phyloP scores from a whole-genome alignment of 2,113 vertebrate genomes.

The Danio rerio region GRCz12tu NC_133184.1:25560001-25560500 shows the following conservation, averaged over 20 bases:
- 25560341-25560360: too few relatives aligned
- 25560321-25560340: too few relatives aligned
- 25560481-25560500: neutral
- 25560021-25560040: constrained; percentile 65
- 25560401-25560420: neutral
- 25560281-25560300: neutral
- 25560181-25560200: constrained; percentile 77
- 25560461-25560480: neutral
- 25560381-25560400: neutral
- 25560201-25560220: constrained; percentile 71
- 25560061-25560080: constrained; percentile 50
- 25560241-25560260: constrained; percentile 59
- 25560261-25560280: constrained; percentile 17
- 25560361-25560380: too few relatives aligned
- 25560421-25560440: neutral
- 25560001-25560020: constrained; percentile 66
- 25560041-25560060: constrained; percentile 60
- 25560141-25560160: constrained; percentile 53
- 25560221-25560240: constrained; percentile 57
- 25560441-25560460: neutral
- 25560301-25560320: neutral
- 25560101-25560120: constrained; percentile 57
- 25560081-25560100: constrained; percentile 63
- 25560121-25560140: constrained; percentile 67
- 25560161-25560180: constrained; percentile 56